These are phyloP conservation scores for Phaonia tiefii DNA, from an alignment of 2,888 invertebrate genomes.

Conservation along the genomic window DNA sequence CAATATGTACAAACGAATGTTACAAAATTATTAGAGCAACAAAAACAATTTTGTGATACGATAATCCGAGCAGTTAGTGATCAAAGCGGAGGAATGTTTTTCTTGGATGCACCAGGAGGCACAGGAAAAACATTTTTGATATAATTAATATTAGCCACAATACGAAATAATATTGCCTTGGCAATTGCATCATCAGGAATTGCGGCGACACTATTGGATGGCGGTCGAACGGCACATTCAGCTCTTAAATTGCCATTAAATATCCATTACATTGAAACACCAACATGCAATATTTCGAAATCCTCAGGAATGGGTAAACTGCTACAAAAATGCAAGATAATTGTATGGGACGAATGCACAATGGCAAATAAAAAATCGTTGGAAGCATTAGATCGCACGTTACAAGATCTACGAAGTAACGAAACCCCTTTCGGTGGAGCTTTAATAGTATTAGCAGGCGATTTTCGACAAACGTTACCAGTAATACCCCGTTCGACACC, in stretches of 20 bases:
- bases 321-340: conserved; percentile 31
- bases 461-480: conserved; percentile 60
- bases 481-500: conserved; percentile 29
- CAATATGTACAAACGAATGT: conserved; percentile 37
- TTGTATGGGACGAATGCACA: conserved; percentile 36
- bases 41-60: conserved; percentile 26
- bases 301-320: conserved; percentile 26
- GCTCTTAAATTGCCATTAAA: conserved; percentile 61
- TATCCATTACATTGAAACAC: conserved; percentile 69
- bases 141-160: conserved; percentile 36
- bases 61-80: conserved; percentile 46
- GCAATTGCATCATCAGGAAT: conserved; percentile 68
- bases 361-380: conserved; percentile 30
- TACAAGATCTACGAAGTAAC: conserved; percentile 30
- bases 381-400: conserved; percentile 37
- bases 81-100: conserved; percentile 34
- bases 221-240: conserved; percentile 67
- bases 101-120: background rate
- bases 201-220: conserved; percentile 69
- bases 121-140: background rate
- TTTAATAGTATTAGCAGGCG: too few species aligned
- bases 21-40: background rate
- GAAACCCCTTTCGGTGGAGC: background rate
- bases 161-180: conserved; percentile 58
- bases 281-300: conserved; percentile 36